phyloP scores from a whole-genome alignment of 2,113 vertebrate genomes.

The Carollia perspicillata region DNA sequence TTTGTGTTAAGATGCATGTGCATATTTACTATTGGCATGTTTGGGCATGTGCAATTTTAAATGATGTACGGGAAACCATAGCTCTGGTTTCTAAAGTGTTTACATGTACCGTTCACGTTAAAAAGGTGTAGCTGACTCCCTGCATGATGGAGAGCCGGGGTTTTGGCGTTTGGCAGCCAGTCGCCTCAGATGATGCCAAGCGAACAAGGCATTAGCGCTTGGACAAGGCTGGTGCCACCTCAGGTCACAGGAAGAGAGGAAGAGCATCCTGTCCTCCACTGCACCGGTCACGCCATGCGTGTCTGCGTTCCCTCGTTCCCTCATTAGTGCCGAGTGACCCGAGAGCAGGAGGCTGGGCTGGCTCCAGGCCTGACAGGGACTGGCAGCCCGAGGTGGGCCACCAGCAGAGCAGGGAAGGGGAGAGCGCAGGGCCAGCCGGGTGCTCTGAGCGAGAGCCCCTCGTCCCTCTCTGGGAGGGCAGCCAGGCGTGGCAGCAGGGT shows the following conservation, averaged over 20 bases:
- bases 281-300: accelerated
- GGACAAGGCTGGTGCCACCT: background rate
- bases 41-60: background rate
- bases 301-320: background rate
- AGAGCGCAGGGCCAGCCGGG: background rate
- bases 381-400: background rate
- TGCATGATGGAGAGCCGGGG: background rate
- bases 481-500: background rate
- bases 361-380: background rate
- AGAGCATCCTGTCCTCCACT: background rate
- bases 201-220: background rate
- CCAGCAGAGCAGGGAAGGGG: background rate
- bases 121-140: background rate
- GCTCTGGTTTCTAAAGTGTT: background rate
- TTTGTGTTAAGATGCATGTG: background rate
- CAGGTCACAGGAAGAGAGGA: background rate
- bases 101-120: background rate
- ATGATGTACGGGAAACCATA: background rate
- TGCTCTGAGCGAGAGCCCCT: background rate
- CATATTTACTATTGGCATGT: background rate
- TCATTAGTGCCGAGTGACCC: background rate
- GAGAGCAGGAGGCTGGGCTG: background rate
- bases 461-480: background rate
- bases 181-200: background rate
- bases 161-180: background rate